These are phyloP conservation scores for Lasioglossum morio DNA, from an alignment of 2,888 invertebrate species.

Conservation along the genomic window DNA sequence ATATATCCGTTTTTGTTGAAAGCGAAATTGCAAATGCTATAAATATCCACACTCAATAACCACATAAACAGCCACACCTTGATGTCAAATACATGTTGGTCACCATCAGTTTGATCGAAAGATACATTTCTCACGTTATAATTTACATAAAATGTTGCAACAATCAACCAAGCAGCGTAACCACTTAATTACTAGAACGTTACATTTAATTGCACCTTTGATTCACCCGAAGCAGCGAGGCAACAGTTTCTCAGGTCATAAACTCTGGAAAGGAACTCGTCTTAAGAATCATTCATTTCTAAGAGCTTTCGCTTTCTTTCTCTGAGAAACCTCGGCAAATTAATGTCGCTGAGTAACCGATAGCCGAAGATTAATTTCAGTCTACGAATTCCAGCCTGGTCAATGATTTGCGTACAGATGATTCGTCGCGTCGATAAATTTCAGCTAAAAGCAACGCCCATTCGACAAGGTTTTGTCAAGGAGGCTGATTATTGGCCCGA, in stretches of 20 bases:
- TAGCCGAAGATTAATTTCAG: constrained; percentile 52
- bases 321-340: constrained; percentile 29
- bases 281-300: constrained; percentile 47
- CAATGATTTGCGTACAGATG: constrained; percentile 51
- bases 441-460: constrained; percentile 59
- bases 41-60: neutral
- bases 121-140: neutral
- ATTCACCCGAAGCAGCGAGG: neutral
- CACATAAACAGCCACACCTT: neutral
- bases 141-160: neutral
- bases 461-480: constrained; percentile 35
- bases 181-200: neutral
- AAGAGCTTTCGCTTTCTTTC: constrained; percentile 27
- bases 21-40: neutral
- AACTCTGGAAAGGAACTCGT: constrained; percentile 43
- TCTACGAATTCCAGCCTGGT: constrained; percentile 17
- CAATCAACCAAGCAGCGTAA: neutral
- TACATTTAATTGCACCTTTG: neutral
- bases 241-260: constrained; percentile 15
- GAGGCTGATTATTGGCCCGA: constrained; percentile 53
- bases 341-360: constrained; percentile 27
- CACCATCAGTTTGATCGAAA: neutral
- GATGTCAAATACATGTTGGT: neutral
- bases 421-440: constrained; percentile 65
- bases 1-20: neutral